Conservation (phyloP, 2,797 vertebrate species). For the Diglossa cyanea region DNA sequence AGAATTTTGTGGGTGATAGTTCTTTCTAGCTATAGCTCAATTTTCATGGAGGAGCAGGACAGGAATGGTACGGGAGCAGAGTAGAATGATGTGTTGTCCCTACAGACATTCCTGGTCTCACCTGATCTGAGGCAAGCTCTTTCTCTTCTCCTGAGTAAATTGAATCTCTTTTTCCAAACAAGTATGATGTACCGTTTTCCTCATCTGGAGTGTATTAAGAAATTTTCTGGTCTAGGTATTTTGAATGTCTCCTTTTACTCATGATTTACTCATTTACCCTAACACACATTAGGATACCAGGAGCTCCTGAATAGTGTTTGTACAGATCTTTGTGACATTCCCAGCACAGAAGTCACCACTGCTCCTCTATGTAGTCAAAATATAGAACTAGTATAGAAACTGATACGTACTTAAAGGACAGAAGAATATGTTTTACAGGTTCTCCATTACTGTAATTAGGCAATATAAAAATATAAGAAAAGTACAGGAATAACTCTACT, state of each 20-base stretch:
- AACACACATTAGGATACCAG: fast-evolving
- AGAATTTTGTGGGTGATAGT: neutral
- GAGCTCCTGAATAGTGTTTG: neutral
- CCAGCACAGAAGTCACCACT: neutral
- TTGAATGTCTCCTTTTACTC: neutral
- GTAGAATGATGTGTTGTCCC: neutral
- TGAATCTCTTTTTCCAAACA: neutral
- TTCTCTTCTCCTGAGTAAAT: neutral
- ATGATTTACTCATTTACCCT: neutral
- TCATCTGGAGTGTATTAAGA: neutral
- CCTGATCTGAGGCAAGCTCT: neutral
- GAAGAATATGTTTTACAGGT: neutral
- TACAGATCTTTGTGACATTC: neutral
- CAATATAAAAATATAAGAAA: neutral
- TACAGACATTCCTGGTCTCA: neutral
- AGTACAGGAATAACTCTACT: neutral
- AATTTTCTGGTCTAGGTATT: neutral
- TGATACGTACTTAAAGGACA: neutral
- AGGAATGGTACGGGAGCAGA: neutral
- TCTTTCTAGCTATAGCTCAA: neutral
- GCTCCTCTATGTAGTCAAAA: neutral
- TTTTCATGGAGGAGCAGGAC: neutral
- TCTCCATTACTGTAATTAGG: neutral
- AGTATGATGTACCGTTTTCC: neutral
- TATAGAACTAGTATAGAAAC: neutral